Percentiles rank a stretch among this genome's conserved stretches.
Conservation (phyloP, 1,140 invertebrate genomes). For the Aphaenogaster floridana region DNA sequence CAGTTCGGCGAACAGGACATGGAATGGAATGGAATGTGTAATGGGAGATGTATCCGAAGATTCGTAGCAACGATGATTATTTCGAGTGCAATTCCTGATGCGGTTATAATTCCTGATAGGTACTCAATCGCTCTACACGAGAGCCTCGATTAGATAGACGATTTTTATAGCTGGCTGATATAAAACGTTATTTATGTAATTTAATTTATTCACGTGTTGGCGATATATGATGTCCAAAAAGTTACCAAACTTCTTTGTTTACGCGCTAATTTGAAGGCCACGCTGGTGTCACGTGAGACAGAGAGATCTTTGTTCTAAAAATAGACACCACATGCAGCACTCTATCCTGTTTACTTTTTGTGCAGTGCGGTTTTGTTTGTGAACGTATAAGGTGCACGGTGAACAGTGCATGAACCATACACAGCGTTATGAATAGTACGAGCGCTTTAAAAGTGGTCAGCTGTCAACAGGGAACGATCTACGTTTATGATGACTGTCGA, state of each 20-base stretch:
- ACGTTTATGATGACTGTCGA: neutral
- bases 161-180: neutral
- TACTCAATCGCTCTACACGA: neutral
- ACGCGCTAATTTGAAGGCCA: neutral
- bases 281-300: neutral
- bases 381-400: conserved; percentile 17
- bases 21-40: neutral
- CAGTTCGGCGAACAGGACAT: conserved; percentile 70
- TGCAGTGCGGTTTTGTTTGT: neutral
- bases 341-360: conserved; percentile 20
- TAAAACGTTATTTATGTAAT: conserved; percentile 17
- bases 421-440: conserved; percentile 6
- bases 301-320: conserved; percentile 1
- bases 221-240: neutral
- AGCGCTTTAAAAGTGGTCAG: neutral
- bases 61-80: neutral
- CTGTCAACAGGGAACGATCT: conserved; percentile 1
- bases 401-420: neutral
- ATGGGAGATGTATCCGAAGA: neutral
- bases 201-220: neutral
- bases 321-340: neutral
- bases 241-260: neutral
- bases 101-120: neutral
- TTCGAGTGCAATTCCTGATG: neutral
- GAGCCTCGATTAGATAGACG: neutral